Evolutionary conservation across 1,140 invertebrate genomes (phyloP).

Genomic region (Thalassaphorura encarpata): DNA sequence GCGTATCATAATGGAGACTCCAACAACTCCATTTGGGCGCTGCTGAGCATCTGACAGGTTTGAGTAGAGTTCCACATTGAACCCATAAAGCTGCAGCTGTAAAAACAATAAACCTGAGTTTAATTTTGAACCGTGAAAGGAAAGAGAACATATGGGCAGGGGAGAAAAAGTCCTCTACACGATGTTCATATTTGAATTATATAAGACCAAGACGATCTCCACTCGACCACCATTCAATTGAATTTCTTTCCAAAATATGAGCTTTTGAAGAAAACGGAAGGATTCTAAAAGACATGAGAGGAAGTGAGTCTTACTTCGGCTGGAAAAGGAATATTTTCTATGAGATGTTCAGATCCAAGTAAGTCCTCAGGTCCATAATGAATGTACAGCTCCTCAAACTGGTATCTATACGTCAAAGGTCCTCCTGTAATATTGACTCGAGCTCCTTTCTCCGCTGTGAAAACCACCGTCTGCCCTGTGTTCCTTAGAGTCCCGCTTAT

Average conservation of each 20-base stretch:
- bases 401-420: conserved; percentile 88
- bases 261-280: conserved; percentile 1
- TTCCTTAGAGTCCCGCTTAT: conserved; percentile 77
- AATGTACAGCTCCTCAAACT: conserved; percentile 82
- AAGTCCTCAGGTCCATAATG: conserved; percentile 77
- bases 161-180: not conserved
- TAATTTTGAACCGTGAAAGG: conserved; percentile 18
- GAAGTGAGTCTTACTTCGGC: conserved; percentile 61
- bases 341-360: conserved; percentile 79
- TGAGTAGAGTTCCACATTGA: conserved; percentile 84
- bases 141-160: not conserved
- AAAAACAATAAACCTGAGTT: conserved; percentile 32
- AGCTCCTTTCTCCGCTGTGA: conserved; percentile 76
- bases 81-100: conserved; percentile 43
- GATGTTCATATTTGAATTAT: not conserved
- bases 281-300: not conserved
- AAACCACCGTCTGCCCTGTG: conserved; percentile 86
- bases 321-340: conserved; percentile 82
- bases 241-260: conserved; percentile 26
- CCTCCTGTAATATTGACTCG: conserved; percentile 86
- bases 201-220: not conserved
- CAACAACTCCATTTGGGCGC: conserved; percentile 78
- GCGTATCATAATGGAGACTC: conserved; percentile 75
- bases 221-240: conserved; percentile 6
- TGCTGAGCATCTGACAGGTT: conserved; percentile 82